Conservation (phyloP, 2,113 vertebrate species). For the Phrynosoma platyrhinos region DNA sequence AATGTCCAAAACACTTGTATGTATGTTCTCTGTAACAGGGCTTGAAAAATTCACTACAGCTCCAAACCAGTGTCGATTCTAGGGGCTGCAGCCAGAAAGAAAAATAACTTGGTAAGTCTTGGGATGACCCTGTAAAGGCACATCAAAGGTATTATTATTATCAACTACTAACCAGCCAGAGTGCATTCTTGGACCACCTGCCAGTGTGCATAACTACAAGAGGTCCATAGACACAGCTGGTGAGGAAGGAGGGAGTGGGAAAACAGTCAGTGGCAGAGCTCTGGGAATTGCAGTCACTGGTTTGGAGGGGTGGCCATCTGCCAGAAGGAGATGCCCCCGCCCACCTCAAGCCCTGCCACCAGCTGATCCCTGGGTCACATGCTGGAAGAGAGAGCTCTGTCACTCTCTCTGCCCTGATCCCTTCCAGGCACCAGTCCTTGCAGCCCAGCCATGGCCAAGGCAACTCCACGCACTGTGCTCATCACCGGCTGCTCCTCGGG, state of each 20-base stretch:
- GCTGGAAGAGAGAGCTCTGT: conserved; percentile 7
- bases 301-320: not conserved
- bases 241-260: not conserved
- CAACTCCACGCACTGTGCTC: conserved; percentile 71
- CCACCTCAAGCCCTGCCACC: conserved; percentile 20
- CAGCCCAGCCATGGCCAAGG: conserved; percentile 61
- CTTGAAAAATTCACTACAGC: too few species aligned
- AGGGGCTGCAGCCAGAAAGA: too few species aligned
- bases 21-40: too few species aligned
- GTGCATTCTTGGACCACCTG: not conserved
- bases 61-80: too few species aligned
- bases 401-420: conserved; percentile 12
- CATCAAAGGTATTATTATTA: not conserved
- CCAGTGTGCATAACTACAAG: not conserved
- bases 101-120: not conserved
- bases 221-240: not conserved
- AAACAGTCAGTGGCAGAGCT: not conserved
- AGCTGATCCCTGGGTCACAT: conserved; percentile 31
- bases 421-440: conserved; percentile 9
- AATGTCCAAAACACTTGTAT: not conserved
- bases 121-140: not conserved
- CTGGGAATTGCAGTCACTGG: not conserved
- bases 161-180: not conserved
- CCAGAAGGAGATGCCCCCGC: not conserved
- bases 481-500: conserved; percentile 87